Conservation (phyloP, 2,888 invertebrate species). For the Pachydiplax longipennis region DNA sequence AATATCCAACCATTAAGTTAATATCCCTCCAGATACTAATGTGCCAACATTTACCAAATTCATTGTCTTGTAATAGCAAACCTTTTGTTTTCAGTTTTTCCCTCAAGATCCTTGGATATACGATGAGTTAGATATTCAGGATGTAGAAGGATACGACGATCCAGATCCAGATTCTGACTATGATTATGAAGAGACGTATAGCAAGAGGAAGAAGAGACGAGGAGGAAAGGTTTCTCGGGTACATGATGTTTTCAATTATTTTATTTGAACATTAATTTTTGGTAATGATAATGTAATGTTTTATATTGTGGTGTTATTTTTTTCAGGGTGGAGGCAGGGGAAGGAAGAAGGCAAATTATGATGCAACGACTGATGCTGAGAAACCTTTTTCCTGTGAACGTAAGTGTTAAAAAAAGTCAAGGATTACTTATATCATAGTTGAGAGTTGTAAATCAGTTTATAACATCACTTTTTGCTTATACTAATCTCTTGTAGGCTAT, state of each 20-base stretch:
- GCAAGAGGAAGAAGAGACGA: conserved; percentile 70
- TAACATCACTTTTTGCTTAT: conserved; percentile 24
- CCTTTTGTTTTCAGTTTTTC: conserved; percentile 47
- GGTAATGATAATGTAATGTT: not conserved
- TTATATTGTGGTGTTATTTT: too few species aligned
- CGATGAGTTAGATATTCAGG: conserved; percentile 86
- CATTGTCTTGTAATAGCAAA: too few species aligned
- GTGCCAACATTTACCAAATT: too few species aligned
- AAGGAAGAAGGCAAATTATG: conserved; percentile 67
- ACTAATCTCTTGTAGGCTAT: conserved; percentile 22
- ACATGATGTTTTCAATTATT: conserved; percentile 51
- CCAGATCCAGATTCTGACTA: conserved; percentile 92
- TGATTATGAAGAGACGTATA: conserved; percentile 90
- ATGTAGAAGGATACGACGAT: conserved; percentile 91
- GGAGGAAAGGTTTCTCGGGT: conserved; percentile 61
- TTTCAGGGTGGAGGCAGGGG: conserved; percentile 62
- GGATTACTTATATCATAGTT: not conserved
- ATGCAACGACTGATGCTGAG: conserved; percentile 78
- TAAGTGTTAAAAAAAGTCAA: conserved; percentile 69
- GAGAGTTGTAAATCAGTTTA: not conserved
- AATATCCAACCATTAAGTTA: too few species aligned
- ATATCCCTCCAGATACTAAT: too few species aligned
- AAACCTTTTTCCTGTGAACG: conserved; percentile 92
- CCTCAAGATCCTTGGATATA: conserved; percentile 82
- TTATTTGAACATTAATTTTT: too few species aligned